phyloP scores from a whole-genome alignment of 2,888 invertebrate species.

The Volucella bombylans region DNA sequence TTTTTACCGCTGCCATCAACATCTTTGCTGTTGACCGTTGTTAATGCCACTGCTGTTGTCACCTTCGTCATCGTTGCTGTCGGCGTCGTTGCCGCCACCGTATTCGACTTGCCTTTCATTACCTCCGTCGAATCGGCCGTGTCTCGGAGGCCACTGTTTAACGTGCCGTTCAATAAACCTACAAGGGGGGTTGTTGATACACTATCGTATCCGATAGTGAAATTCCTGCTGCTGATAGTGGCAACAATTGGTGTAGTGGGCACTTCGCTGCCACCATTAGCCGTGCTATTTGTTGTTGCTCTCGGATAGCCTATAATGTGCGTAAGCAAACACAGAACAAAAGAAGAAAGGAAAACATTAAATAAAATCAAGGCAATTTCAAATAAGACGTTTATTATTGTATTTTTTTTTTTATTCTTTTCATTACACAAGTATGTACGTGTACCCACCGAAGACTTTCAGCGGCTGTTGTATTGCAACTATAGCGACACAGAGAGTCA shows the following conservation, averaged over 20 bases:
- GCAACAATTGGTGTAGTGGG: constrained; percentile 43
- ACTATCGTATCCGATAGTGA: constrained; percentile 61
- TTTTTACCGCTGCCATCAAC: constrained; percentile 57
- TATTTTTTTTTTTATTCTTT: not conserved
- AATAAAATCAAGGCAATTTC: not conserved
- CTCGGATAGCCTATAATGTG: constrained; percentile 62
- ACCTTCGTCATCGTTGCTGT: constrained; percentile 22
- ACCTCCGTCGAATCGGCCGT: constrained; percentile 15
- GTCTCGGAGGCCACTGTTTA: constrained; percentile 42
- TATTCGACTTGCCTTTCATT: not conserved
- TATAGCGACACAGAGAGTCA: constrained; percentile 53
- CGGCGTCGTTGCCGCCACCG: constrained; percentile 35
- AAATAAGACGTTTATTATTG: not conserved
- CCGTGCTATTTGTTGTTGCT: constrained; percentile 46
- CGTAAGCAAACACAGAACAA: not conserved
- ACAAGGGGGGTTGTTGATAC: constrained; percentile 63
- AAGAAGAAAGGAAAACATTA: constrained; percentile 4
- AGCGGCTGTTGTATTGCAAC: constrained; percentile 61
- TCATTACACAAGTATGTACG: not conserved
- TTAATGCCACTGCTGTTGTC: constrained; percentile 30
- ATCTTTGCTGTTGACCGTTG: constrained; percentile 25
- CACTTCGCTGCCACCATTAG: constrained; percentile 45
- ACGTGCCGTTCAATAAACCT: constrained; percentile 42
- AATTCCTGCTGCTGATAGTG: constrained; percentile 64
- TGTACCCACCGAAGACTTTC: constrained; percentile 58